A percentile compares a stretch with the other conserved stretches of the same genome.
phyloP scores from a whole-genome alignment of 2,888 invertebrate species.

The Salpingus planirostris region DNA sequence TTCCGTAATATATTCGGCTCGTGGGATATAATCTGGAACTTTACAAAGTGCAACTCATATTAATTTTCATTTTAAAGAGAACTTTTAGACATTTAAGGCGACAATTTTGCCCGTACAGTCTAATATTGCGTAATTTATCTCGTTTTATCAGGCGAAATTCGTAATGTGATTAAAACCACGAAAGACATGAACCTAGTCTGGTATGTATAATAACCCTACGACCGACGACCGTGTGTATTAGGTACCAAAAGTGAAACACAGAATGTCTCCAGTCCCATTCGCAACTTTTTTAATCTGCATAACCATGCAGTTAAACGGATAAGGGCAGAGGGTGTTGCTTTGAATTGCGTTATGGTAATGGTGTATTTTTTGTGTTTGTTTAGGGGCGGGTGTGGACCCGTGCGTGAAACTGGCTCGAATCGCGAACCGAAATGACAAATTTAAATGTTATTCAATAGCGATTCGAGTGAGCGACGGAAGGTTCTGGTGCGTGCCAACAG shows the following conservation, averaged over 20 bases:
- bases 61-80: conserved; percentile 29
- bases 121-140: conserved; percentile 5
- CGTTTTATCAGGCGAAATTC: conserved; percentile 4
- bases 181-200: too few relatives aligned
- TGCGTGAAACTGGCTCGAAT: conserved; percentile 5
- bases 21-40: conserved; percentile 21
- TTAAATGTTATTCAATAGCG: conserved; percentile 32
- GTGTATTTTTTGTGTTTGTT: too few relatives aligned
- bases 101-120: conserved; percentile 12
- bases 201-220: too few relatives aligned
- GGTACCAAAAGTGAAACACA: too few relatives aligned
- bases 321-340: too few relatives aligned
- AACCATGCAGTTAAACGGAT: too few relatives aligned
- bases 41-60: conserved; percentile 26
- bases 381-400: too few relatives aligned
- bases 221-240: too few relatives aligned
- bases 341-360: too few relatives aligned
- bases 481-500: conserved; percentile 36
- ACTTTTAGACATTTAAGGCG: conserved; percentile 23
- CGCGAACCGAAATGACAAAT: conserved; percentile 23
- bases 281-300: too few relatives aligned
- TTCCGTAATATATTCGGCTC: conserved; percentile 17
- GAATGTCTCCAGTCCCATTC: too few relatives aligned
- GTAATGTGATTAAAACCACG: conserved; percentile 6
- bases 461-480: conserved; percentile 26